A percentile compares a stretch with the other conserved stretches of the same genome.
phyloP scores from a whole-genome alignment of 1,140 invertebrate species.

The Oryzaephilus surinamensis region DNA sequence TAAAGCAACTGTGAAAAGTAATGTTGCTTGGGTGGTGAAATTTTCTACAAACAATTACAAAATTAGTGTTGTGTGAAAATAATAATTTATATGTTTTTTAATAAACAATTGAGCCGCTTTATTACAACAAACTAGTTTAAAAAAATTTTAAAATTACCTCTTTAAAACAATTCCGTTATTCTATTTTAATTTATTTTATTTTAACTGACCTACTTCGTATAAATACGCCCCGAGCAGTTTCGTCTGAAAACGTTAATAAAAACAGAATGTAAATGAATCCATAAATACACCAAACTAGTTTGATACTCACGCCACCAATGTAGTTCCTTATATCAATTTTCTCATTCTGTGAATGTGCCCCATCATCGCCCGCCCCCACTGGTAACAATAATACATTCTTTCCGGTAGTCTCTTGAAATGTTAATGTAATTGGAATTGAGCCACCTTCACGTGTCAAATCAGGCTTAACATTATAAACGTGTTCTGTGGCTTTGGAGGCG shows the following conservation, averaged over 20 bases:
- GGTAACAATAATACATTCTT: conserved; percentile 90
- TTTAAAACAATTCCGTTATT: no score
- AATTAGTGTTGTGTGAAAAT: no score
- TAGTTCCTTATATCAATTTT: conserved; percentile 90
- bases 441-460: conserved; percentile 89
- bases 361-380: conserved; percentile 87
- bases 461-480: conserved; percentile 86
- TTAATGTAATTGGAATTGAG: conserved; percentile 79
- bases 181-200: no score
- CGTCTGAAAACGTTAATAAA: conserved; percentile 53
- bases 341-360: conserved; percentile 97
- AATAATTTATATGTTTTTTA: no score
- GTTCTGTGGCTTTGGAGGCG: conserved; percentile 73
- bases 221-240: conserved; percentile 79
- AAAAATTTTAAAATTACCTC: no score
- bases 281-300: not conserved
- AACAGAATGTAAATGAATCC: not conserved
- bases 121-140: no score
- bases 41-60: no score
- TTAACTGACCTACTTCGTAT: conserved; percentile 61
- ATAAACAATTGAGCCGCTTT: no score
- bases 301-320: conserved; percentile 75
- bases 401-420: conserved; percentile 77
- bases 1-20: conserved; percentile 11
- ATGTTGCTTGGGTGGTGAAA: conserved; percentile 14